These are phyloP conservation scores for Nesoenas mayeri DNA, from an alignment of 2,113 vertebrate genomes.

Conservation along the genomic window DNA sequence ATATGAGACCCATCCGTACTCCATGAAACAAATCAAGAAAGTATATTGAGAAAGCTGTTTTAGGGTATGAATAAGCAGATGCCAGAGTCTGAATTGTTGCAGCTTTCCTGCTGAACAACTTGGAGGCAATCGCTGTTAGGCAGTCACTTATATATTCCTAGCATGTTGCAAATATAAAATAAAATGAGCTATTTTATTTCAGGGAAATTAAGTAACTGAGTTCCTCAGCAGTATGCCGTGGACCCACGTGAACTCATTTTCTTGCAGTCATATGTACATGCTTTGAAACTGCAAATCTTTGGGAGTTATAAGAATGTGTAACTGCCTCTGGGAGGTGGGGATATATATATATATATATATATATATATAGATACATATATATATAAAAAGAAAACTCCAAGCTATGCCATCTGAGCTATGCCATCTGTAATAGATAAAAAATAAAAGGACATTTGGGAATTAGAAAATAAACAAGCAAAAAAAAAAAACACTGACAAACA, in stretches of 20 bases:
- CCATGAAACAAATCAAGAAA: conserved; percentile 1
- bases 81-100: neutral
- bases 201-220: neutral
- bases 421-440: neutral
- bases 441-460: neutral
- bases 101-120: neutral
- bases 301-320: neutral
- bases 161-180: conserved; percentile 24
- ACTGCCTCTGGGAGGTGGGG: neutral
- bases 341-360: too few relatives aligned
- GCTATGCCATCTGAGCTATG: neutral
- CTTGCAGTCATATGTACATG: neutral
- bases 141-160: neutral
- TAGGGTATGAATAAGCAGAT: neutral
- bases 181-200: conserved; percentile 26
- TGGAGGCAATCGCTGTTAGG: neutral
- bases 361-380: too few relatives aligned
- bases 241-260: neutral
- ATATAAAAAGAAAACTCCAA: neutral
- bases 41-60: neutral
- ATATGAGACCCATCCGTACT: neutral
- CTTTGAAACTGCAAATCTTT: neutral
- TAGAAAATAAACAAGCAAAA: neutral
- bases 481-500: neutral
- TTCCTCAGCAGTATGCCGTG: neutral